Conservation (phyloP, 2,113 vertebrate genomes). For the Corynorhinus townsendii region DNA sequence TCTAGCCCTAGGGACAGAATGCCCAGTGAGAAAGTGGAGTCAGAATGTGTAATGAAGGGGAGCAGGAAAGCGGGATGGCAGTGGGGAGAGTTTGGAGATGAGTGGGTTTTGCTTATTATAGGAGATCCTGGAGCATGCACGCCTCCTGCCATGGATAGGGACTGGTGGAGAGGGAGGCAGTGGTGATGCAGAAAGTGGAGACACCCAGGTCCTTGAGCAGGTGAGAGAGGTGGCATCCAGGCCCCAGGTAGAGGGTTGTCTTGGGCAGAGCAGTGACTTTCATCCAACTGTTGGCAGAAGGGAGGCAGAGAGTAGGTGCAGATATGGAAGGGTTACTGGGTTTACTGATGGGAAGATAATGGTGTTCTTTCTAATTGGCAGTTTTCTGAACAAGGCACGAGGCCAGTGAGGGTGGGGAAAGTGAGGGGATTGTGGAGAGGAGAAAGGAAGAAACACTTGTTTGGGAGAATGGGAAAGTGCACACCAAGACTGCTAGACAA, state of each 20-base stretch:
- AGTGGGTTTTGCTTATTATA: neutral
- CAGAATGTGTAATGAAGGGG: neutral
- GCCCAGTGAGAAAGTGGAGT: neutral
- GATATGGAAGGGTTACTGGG: rapidly evolving
- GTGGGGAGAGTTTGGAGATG: neutral
- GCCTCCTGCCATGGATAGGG: neutral
- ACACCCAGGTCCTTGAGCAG: neutral
- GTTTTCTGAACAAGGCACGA: neutral
- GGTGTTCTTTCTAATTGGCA: neutral
- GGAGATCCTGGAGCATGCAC: neutral
- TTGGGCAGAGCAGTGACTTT: neutral
- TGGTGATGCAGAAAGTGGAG: neutral
- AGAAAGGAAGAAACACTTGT: neutral
- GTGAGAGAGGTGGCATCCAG: neutral
- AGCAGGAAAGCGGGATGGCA: neutral
- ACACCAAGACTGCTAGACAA: neutral
- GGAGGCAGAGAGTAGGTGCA: neutral
- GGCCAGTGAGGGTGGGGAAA: neutral
- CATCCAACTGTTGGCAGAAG: neutral
- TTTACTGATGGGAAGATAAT: neutral
- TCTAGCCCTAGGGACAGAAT: neutral
- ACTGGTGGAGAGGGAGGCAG: neutral
- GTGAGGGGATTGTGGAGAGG: neutral
- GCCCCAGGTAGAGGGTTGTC: neutral
- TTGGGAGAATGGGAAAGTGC: neutral